Evolutionary conservation across 2,888 invertebrate genomes (phyloP).

Genomic region (Heterodera filipjevi): DNA sequence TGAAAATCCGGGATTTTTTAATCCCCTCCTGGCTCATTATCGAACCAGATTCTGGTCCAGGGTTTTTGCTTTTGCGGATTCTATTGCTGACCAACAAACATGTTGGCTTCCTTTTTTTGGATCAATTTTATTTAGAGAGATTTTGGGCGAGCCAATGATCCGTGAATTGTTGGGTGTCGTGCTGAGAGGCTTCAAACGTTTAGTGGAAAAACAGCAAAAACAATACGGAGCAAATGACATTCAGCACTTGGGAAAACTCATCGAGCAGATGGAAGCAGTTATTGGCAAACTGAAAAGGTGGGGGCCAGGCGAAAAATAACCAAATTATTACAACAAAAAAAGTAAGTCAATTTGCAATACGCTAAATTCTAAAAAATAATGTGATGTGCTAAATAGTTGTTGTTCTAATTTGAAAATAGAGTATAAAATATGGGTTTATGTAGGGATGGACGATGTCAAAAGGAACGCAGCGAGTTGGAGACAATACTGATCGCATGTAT

Average conservation of each 20-base stretch:
- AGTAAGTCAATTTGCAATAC: too few relatives aligned
- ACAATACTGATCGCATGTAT: conserved; percentile 6
- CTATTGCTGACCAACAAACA: too few relatives aligned
- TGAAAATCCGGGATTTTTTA: too few relatives aligned
- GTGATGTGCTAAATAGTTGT: too few relatives aligned
- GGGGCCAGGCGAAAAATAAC: not conserved
- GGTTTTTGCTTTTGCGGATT: too few relatives aligned
- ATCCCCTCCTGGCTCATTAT: too few relatives aligned
- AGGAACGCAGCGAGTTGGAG: not conserved
- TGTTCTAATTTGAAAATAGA: too few relatives aligned
- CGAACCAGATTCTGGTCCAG: too few relatives aligned
- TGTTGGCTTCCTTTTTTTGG: not conserved
- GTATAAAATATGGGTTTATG: not conserved
- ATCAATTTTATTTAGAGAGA: not conserved
- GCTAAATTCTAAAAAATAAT: too few relatives aligned
- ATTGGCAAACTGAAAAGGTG: conserved; percentile 10
- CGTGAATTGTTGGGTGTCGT: not conserved
- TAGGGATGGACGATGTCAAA: not conserved
- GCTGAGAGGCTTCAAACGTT: not conserved
- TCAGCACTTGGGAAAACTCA: conserved; percentile 2
- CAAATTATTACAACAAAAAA: too few relatives aligned
- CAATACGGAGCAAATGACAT: not conserved
- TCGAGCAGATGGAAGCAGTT: not conserved
- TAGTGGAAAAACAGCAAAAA: not conserved
- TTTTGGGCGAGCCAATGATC: not conserved